Evolutionary conservation across 2,797 vertebrate species (phyloP), one percentile per base, ranked within the genome.

Genomic region (Phrynocephalus vlangalii): DNA sequence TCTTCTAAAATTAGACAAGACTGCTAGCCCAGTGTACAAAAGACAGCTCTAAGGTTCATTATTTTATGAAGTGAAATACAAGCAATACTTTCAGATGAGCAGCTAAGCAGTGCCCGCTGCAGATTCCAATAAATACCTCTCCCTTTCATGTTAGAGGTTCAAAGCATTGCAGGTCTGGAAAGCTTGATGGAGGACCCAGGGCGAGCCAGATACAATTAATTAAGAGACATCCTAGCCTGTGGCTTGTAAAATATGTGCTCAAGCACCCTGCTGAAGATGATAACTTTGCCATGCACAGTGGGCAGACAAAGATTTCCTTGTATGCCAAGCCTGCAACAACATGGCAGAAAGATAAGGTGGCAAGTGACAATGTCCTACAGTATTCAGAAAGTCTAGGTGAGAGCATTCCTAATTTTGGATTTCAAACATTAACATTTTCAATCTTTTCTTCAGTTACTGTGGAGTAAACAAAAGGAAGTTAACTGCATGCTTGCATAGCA

Each of bases 131-230:
- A 96, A 97, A 96, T 94, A 91, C 89, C 81, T 92, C 4, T 68
- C 81, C 28, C 95, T 96, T 97, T 97, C 94, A 96, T 96, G 96
- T 96, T 91, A 82, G 90, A 93, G 90, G 95, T 96, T 97, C 96
- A 97, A 96, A 97, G 96, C 87, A 88, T 88, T 92, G 78, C 89
- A 92, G 86, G 91, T 93, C 96, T 96, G 96, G 94, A 96, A 97
- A 94, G 82, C 94, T 90, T 60, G 5, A 92, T 82, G 95, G 92
- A 94, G 88, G 87, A 94, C 1, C 20, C 48, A 88, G 86, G 89
- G 88, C 83, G 90, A 95, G 93, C 93, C 96, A 96, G 92, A 76
- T 92, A 94, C 94, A 92, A 95, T 95, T 95, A 95, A 93, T 94
- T 93, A 94, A 86, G 85, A 82, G 86, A 93, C 0, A 6, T 91